A percentile compares a stretch with the other conserved stretches of the same genome.
phyloP scores from a whole-genome alignment of 2,797 vertebrate genomes.

The Limnodromus scolopaceus region DNA sequence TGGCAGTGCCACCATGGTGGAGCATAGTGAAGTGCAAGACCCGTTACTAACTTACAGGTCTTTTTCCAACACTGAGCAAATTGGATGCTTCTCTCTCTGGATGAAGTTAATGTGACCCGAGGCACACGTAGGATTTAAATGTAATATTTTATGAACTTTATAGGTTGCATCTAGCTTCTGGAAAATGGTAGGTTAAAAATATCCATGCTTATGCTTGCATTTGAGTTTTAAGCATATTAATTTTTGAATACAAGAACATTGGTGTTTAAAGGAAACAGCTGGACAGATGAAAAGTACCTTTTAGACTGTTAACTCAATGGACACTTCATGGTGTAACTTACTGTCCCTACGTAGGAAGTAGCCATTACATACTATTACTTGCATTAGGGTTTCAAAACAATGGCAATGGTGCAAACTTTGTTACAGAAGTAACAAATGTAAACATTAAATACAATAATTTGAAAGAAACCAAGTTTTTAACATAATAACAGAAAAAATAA shows the following conservation, averaged over 20 bases:
- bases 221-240: background rate
- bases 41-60: background rate
- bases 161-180: background rate
- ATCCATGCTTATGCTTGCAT: background rate
- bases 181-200: background rate
- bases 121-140: background rate
- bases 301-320: background rate
- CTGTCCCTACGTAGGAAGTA: background rate
- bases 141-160: background rate
- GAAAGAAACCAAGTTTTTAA: slow-evolving; percentile 32
- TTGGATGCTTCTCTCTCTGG: background rate
- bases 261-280: background rate
- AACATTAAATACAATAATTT: background rate
- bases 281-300: background rate
- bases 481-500: slow-evolving; percentile 87
- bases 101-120: background rate
- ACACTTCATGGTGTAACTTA: background rate
- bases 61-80: background rate
- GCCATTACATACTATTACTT: rapidly evolving
- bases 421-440: background rate
- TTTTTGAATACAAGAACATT: background rate
- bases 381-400: background rate
- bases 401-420: background rate
- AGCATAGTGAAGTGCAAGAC: background rate
- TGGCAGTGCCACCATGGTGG: background rate